A percentile compares a stretch with the other conserved stretches of the same genome.
Conservation (phyloP, 2,888 invertebrate species). For the Lacanobia wlatinum region DNA sequence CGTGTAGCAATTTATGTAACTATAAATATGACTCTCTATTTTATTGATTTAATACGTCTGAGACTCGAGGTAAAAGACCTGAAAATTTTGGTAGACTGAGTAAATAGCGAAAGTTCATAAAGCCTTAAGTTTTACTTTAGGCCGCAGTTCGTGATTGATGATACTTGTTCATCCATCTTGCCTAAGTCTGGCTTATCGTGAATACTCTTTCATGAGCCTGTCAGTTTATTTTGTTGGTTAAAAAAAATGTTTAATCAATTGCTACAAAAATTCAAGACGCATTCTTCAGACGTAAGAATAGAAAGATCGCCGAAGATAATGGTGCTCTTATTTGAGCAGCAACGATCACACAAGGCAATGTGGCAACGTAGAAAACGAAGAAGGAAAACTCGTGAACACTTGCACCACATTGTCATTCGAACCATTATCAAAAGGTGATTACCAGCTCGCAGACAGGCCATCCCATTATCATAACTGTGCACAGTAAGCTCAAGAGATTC, state of each 20-base stretch:
- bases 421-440: constrained; percentile 27
- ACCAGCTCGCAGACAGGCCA: constrained; percentile 33
- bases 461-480: constrained; percentile 56
- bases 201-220: constrained; percentile 12
- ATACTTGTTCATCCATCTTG: constrained; percentile 44
- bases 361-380: background rate
- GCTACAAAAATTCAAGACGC: background rate
- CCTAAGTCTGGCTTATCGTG: constrained; percentile 14
- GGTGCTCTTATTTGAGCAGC: background rate
- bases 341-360: background rate
- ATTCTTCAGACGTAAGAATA: background rate
- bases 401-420: constrained; percentile 2
- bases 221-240: background rate
- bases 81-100: background rate
- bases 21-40: background rate
- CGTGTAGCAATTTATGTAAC: background rate
- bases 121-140: constrained; percentile 22
- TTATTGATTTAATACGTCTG: background rate
- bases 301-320: background rate
- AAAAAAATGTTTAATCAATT: background rate
- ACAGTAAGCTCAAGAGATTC: constrained; percentile 61
- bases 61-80: background rate
- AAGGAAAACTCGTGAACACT: constrained; percentile 1
- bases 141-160: constrained; percentile 43
- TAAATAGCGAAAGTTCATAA: constrained; percentile 21